Evolutionary conservation across 2,888 invertebrate species (phyloP), one percentile per base, ranked within the genome.

Genomic region (Tryphoninae sp.): DNA sequence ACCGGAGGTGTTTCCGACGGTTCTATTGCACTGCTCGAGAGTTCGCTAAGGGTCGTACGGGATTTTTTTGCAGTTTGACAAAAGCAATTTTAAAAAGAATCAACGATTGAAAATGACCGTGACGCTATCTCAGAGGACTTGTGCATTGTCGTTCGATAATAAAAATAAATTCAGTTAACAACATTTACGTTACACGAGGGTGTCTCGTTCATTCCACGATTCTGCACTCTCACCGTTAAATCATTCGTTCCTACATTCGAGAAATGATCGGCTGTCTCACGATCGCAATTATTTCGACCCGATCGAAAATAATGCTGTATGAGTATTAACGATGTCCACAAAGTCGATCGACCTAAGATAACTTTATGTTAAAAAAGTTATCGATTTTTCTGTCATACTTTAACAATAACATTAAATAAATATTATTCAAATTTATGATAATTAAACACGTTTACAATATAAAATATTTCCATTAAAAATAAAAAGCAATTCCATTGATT

Each of bases 231-330:
- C 90, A 90, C 87, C 79, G 85, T 78, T 77, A 81, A 86, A 83
- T 88, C 90, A 90, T 91, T 87, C 87, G 88, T 91, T 90, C 33
- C 90, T 84, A 11, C 49, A 85, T 62, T 82, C 62, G 74, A 83
- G 75, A 85, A 84, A 80, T 58, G 61, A 79, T 69, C 69, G 62
- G 86, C 84, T 85, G 81, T 79, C 55, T 69, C 87, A 85, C 87
- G 87, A 86, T 85, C 77, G 85, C 74, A 80, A 67, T 76, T 75
- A 75, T 51, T 68, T 75, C 19, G 87, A 87, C 89, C 86, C 85
- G 87, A 87, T 88, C 86, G 83, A 51, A 82, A 86, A 40, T 72
- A 86, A 85, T 87, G 81, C 88, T 89, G 90, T n/a, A 91, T 89
- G 89, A 89, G 88, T 89, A 89, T 78, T 58, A 51, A 89, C 87